A percentile compares a stretch with the other conserved stretches of the same genome.
These are phyloP conservation scores for Calypte anna DNA, from an alignment of 2,113 vertebrate species.

Conservation along the genomic window DNA sequence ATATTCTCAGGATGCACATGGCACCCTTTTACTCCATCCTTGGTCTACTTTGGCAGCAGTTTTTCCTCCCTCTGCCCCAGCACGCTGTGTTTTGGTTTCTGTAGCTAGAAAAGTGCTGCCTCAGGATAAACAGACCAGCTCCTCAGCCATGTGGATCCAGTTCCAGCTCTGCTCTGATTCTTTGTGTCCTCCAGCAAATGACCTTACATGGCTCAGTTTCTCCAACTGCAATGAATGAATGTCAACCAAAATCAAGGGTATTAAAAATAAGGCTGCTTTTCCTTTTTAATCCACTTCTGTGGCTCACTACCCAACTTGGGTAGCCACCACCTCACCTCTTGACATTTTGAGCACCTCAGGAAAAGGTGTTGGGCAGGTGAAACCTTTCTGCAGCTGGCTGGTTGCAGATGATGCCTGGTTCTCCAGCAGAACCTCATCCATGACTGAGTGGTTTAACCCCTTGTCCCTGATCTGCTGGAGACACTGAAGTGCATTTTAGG, in stretches of 20 bases:
- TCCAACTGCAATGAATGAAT: fast-evolving
- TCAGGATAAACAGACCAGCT: neutral
- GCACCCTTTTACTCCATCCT: neutral
- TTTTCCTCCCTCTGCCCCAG: neutral
- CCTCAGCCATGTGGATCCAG: fast-evolving
- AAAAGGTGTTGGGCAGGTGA: neutral
- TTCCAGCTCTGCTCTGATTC: neutral
- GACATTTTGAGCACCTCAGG: neutral
- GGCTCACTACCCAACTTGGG: neutral
- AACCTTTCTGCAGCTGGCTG: neutral
- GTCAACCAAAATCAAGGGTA: neutral
- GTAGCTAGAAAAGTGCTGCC: neutral
- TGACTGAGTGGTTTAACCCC: neutral
- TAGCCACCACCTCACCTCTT: neutral
- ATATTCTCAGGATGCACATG: neutral
- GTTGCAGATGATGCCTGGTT: neutral
- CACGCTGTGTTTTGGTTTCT: neutral
- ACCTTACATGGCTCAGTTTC: slow-evolving; percentile 2
- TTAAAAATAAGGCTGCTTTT: neutral
- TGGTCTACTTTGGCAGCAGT: neutral
- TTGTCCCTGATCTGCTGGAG: neutral
- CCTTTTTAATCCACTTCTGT: fast-evolving
- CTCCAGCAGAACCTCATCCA: neutral
- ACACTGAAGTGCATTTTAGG: neutral
- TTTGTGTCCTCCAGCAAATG: neutral